Conservation (phyloP, 2,113 vertebrate genomes). For the Glareola pratincola region DNA sequence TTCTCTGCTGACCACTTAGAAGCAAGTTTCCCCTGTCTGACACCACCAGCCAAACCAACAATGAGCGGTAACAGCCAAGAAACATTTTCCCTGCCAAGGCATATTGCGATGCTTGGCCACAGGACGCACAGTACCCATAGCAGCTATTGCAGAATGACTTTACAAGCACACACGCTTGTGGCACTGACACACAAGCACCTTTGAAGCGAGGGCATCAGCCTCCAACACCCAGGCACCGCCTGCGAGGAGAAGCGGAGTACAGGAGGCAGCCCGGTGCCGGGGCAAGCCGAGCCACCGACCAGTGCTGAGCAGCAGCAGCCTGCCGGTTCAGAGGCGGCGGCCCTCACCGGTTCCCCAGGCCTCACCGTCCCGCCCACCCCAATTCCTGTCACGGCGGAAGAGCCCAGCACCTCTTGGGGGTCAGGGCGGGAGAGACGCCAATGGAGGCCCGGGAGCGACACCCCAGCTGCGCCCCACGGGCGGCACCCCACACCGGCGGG, state of each 20-base stretch:
- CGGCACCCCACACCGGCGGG: background rate
- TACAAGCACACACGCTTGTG: background rate
- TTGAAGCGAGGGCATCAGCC: background rate
- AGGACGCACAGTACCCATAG: fast-evolving
- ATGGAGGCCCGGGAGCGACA: background rate
- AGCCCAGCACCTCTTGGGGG: no score
- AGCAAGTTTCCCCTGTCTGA: background rate
- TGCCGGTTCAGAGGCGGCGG: background rate
- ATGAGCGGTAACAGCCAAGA: fast-evolving
- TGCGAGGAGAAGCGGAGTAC: background rate
- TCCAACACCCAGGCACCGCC: background rate
- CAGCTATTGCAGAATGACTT: background rate
- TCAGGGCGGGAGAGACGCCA: background rate
- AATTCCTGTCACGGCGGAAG: background rate
- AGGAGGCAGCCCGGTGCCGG: background rate
- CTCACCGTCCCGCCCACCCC: background rate
- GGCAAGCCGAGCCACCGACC: background rate
- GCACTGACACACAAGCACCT: fast-evolving
- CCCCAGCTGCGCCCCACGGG: background rate
- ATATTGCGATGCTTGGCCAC: fast-evolving
- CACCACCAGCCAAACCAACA: background rate
- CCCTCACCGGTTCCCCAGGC: background rate
- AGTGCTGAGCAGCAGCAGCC: background rate
- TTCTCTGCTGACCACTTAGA: background rate
- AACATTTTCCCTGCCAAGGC: background rate